These are phyloP conservation scores for Lycophotia porphyrea DNA, from an alignment of 2,888 invertebrate genomes.

Conservation along the genomic window DNA sequence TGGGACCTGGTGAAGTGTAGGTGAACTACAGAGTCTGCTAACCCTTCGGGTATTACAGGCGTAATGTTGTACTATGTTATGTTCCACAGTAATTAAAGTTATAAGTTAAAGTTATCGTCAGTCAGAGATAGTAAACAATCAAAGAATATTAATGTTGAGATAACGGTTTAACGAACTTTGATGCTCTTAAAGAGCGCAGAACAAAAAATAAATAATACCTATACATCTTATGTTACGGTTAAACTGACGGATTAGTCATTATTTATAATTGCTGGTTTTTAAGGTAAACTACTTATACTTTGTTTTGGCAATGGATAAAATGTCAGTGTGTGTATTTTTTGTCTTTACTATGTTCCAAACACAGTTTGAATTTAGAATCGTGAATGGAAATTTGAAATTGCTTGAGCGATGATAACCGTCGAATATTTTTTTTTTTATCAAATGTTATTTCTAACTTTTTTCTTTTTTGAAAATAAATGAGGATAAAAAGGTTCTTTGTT, in stretches of 20 bases:
- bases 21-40: not conserved
- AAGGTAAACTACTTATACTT: not conserved
- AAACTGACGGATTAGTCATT: slow-evolving; percentile 20
- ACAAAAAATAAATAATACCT: slow-evolving; percentile 75
- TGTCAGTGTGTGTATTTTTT: not conserved
- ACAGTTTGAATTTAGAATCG: not conserved
- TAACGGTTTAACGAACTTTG: slow-evolving; percentile 86
- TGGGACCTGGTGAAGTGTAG: not conserved
- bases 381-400: not conserved
- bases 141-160: slow-evolving; percentile 84
- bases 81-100: slow-evolving; percentile 69
- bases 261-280: slow-evolving; percentile 21
- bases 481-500: not conserved
- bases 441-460: not conserved
- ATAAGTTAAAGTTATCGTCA: slow-evolving; percentile 73
- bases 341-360: not conserved
- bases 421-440: not conserved
- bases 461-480: not conserved
- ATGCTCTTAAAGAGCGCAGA: slow-evolving; percentile 78
- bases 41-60: not conserved
- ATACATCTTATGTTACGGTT: slow-evolving; percentile 27
- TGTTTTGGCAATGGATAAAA: not conserved
- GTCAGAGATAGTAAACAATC: slow-evolving; percentile 85
- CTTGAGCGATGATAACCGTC: not conserved
- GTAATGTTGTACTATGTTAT: not conserved